A percentile compares a stretch with the other conserved stretches of the same genome.
Conservation (phyloP, 1,140 invertebrate genomes). For the Leptopilina clavipes region DNA sequence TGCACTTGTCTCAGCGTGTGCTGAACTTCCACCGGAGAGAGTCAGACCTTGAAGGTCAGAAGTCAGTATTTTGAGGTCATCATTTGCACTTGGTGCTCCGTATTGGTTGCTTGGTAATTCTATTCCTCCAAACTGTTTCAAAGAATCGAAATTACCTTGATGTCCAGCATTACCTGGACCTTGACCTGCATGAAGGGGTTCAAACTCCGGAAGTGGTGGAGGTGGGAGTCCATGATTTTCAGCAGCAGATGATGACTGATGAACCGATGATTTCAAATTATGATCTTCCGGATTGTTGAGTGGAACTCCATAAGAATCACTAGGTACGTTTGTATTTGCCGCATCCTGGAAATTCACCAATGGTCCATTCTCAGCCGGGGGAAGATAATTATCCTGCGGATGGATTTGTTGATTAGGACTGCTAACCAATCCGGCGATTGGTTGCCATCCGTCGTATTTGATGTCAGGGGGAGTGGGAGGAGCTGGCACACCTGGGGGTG, state of each 20-base stretch:
- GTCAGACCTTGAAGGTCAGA: conserved; percentile 42
- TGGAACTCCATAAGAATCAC: conserved; percentile 71
- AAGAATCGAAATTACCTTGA: conserved; percentile 17
- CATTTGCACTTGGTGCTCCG: conserved; percentile 52
- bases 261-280: conserved; percentile 64
- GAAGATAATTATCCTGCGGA: conserved; percentile 9
- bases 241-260: conserved; percentile 55
- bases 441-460: conserved; percentile 89
- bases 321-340: conserved; percentile 61
- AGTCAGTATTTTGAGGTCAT: conserved; percentile 71
- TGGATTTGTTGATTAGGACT: conserved; percentile 56
- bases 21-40: conserved; percentile 39
- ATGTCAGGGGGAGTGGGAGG: conserved; percentile 84
- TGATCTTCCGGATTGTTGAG: conserved; percentile 69
- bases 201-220: conserved; percentile 67
- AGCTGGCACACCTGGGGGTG: conserved; percentile 80
- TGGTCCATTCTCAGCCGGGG: conserved; percentile 53
- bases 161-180: conserved; percentile 51
- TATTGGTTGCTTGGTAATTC: conserved; percentile 45
- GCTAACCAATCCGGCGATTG: conserved; percentile 80
- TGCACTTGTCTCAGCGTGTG: conserved; percentile 17
- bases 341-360: conserved; percentile 48
- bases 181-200: conserved; percentile 66
- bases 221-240: conserved; percentile 71
- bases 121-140: conserved; percentile 14